Conservation (phyloP, 2,888 invertebrate genomes). For the Blera fallax region DNA sequence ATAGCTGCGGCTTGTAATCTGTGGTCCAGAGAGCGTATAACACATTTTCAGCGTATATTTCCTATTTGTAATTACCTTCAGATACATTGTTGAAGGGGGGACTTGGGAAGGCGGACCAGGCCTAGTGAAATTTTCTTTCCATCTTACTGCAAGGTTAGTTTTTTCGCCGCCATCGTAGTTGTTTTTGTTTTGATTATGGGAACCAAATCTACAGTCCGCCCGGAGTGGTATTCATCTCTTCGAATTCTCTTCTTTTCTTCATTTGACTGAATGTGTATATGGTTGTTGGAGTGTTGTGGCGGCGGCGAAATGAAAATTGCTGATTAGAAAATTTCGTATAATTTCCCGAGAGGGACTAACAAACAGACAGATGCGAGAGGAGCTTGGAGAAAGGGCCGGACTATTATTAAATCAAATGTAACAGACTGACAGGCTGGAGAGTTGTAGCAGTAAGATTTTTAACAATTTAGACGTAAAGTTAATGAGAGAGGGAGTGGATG, state of each 20-base stretch:
- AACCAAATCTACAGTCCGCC: conserved; percentile 63
- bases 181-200: conserved; percentile 69
- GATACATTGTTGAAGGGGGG: conserved; percentile 25
- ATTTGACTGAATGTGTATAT: background rate
- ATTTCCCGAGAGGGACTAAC: conserved; percentile 69
- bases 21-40: conserved; percentile 44
- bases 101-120: background rate
- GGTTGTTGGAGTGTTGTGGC: background rate
- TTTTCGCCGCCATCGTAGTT: background rate
- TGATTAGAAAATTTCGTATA: conserved; percentile 76
- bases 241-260: conserved; percentile 1
- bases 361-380: conserved; percentile 35
- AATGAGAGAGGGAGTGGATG: conserved; percentile 55
- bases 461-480: conserved; percentile 61
- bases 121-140: conserved; percentile 63
- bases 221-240: conserved; percentile 46
- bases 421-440: conserved; percentile 48
- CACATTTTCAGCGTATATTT: conserved; percentile 63
- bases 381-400: conserved; percentile 39
- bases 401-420: conserved; percentile 68
- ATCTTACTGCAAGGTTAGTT: conserved; percentile 24
- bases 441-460: conserved; percentile 26
- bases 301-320: conserved; percentile 74
- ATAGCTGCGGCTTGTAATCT: conserved; percentile 56
- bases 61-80: conserved; percentile 70